These are phyloP conservation scores for Boleophthalmus pectinirostris DNA, from an alignment of 2,113 vertebrate genomes.

Conservation along the genomic window DNA sequence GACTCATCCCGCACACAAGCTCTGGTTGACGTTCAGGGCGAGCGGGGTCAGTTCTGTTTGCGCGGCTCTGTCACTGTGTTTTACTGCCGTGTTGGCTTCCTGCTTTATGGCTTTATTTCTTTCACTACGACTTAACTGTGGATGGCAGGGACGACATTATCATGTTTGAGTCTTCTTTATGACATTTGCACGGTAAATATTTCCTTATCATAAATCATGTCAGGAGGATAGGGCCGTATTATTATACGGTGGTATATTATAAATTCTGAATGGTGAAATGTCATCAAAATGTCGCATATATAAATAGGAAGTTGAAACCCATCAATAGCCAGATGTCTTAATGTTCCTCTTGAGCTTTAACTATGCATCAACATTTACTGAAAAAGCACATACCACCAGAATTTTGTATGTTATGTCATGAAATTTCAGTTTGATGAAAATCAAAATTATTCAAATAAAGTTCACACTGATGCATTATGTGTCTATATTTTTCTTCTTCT, in stretches of 20 bases:
- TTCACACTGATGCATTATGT: constrained; percentile 25
- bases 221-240: background rate
- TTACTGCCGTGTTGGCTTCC: background rate
- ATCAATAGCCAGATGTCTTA: background rate
- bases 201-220: background rate
- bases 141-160: constrained; percentile 1
- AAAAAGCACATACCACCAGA: background rate
- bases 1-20: background rate
- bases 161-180: background rate
- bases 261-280: too few relatives aligned
- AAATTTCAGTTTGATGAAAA: constrained; percentile 20
- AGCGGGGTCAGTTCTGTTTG: background rate
- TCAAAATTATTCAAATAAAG: constrained; percentile 53
- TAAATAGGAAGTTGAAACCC: too few relatives aligned
- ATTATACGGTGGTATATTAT: too few relatives aligned
- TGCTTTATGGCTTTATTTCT: constrained; percentile 15
- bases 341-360: background rate
- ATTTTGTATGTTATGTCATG: background rate
- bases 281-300: too few relatives aligned
- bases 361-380: constrained; percentile 6
- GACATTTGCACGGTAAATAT: background rate
- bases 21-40: background rate
- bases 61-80: constrained; percentile 2
- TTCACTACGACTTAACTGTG: constrained; percentile 19
- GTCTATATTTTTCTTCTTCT: too few relatives aligned